Base-by-base conservation (phyloP, 2,113 vertebrate species). In the Tachycineta bicolor region DNA sequence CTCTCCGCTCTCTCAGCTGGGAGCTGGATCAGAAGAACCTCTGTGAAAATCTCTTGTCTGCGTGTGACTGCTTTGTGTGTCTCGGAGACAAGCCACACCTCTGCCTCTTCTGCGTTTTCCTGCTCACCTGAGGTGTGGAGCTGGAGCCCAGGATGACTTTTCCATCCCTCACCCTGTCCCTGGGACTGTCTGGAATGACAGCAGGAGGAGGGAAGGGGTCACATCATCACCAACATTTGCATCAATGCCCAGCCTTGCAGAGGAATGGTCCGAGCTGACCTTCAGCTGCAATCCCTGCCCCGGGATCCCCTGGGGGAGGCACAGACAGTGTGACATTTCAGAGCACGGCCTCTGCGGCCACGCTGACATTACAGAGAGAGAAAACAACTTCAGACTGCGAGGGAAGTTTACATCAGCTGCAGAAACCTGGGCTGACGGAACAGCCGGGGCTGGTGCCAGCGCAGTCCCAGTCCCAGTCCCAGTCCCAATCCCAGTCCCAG, bases 241-340 rank as follows among this genome's bases (percentile, higher is more conserved):
- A 12, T 41, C 60, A 59, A 78, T 67, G 69, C 49, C 58, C 93
- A 90, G 11, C 75, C 85, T 90, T 93, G 90, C 37, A 69, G 77
- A 88, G 67, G 73, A 73, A 83, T 21, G 46, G 70, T 80, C 46
- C 3, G 46, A 64, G 58, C 52, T 76, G 70, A 76, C 80, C 53
- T 68, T 59, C 53, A 87, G 81, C 76, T 44, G 44, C 50, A 65
- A 31, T 24, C 82, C 53, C 82, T 73, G 94, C 92, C 81, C 74
- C 0, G 0, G 37, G n/a, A 44, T 25, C 22, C 49, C 80, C 75
- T 14, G 4, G 73, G 26, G 70, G 53, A 53, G 29, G 67, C 25
- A 96, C 87, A 87, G 76, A 79, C 60, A 76, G 25, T 20, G 74
- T 96, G 91, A 94, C 93, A 96, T 95, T 96, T 95, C 39, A 53